Evolutionary conservation across 1,140 invertebrate genomes (phyloP).

Genomic region (Apis florea): DNA sequence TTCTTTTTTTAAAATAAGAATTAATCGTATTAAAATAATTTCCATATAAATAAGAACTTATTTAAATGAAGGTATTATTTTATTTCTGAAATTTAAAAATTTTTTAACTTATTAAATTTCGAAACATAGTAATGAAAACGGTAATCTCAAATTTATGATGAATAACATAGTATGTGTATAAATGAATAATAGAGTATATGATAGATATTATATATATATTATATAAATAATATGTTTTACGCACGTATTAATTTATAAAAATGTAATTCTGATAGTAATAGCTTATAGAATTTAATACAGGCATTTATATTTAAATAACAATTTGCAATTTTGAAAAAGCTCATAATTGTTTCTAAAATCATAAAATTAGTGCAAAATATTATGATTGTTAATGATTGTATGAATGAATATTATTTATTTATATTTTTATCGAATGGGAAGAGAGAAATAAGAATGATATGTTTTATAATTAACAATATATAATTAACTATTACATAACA

Average conservation of each 20-base stretch:
- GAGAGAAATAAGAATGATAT: too few relatives aligned
- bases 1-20: neutral
- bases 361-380: neutral
- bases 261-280: neutral
- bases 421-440: neutral
- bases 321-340: neutral
- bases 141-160: neutral
- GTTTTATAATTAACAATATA: neutral
- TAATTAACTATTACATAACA: neutral
- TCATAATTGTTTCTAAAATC: neutral
- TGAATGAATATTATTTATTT: neutral
- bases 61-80: too few relatives aligned
- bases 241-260: conserved; percentile 9
- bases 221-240: neutral
- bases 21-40: neutral
- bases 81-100: too few relatives aligned
- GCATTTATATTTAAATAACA: conserved; percentile 8
- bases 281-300: neutral
- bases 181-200: conserved; percentile 1
- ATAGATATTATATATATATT: too few relatives aligned
- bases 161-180: neutral
- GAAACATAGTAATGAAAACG: too few relatives aligned
- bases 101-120: neutral
- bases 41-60: too few relatives aligned
- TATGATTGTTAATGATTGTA: neutral